A percentile compares a stretch with the other conserved stretches of the same genome.
phyloP scores from a whole-genome alignment of 1,140 invertebrate genomes.

The Ptiloglossa arizonensis region DNA sequence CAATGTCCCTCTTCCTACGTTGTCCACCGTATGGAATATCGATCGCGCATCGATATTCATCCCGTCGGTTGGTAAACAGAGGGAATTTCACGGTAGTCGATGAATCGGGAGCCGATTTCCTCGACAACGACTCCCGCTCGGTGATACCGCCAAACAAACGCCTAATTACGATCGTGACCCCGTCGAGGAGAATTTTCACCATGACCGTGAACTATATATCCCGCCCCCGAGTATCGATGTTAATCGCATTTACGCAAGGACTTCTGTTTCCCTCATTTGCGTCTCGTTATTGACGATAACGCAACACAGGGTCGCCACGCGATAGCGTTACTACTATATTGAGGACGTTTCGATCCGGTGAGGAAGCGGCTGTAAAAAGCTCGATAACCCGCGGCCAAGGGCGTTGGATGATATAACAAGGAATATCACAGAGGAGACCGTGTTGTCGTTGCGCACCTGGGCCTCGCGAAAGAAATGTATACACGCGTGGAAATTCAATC shows the following conservation, averaged over 20 bases:
- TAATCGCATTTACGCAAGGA: slow-evolving; percentile 33
- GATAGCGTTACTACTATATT: background rate
- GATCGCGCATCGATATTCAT: slow-evolving; percentile 1
- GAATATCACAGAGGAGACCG: background rate
- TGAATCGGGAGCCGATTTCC: background rate
- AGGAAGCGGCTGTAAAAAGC: slow-evolving; percentile 13
- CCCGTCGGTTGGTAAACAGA: background rate
- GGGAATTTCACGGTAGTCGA: background rate
- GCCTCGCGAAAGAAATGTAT: background rate
- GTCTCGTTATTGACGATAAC: slow-evolving; percentile 32
- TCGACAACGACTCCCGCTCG: background rate
- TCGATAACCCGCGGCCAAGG: slow-evolving; percentile 42
- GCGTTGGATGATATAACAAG: background rate
- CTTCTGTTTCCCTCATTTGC: slow-evolving; percentile 38
- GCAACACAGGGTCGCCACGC: background rate
- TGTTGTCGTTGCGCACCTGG: background rate
- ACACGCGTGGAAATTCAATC: slow-evolving; percentile 21
- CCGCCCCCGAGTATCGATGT: background rate
- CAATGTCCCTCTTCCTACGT: too few relatives aligned
- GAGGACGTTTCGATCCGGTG: slow-evolving; percentile 30
- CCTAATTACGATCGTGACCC: background rate
- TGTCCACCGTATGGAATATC: too few relatives aligned
- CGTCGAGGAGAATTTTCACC: background rate
- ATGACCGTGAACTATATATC: slow-evolving; percentile 44
- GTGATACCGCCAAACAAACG: too few relatives aligned